Evolutionary conservation across 2,797 vertebrate species (phyloP).

Genomic region (Squalus acanthias): DNA sequence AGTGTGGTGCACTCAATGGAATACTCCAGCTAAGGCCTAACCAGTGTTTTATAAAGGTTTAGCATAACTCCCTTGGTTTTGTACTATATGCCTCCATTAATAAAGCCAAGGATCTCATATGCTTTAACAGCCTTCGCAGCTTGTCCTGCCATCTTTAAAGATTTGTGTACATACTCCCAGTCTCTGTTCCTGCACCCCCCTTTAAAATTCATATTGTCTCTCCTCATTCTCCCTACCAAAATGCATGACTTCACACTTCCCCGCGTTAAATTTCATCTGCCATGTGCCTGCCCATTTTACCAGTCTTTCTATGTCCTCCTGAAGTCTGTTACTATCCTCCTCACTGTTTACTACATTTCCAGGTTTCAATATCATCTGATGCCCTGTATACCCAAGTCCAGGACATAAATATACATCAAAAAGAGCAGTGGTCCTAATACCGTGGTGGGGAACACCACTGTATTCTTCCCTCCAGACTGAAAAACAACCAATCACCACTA

Average conservation of each 20-base stretch:
- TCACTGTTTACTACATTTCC: too few relatives aligned
- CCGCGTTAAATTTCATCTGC: not conserved
- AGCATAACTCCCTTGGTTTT: not conserved
- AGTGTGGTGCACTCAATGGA: not conserved
- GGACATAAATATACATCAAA: not conserved
- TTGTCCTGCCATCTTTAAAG: too few relatives aligned
- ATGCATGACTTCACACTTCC: not conserved
- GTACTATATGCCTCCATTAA: not conserved
- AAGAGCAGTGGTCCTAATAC: not conserved
- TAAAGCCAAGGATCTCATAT: not conserved
- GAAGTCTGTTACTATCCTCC: not conserved
- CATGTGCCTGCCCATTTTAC: too few relatives aligned
- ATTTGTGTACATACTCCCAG: too few relatives aligned
- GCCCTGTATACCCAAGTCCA: not conserved
- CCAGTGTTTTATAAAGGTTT: not conserved
- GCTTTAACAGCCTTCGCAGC: not conserved
- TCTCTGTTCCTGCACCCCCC: too few relatives aligned
- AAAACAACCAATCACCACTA: too few relatives aligned
- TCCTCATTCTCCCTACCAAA: too few relatives aligned
- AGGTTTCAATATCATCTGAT: too few relatives aligned
- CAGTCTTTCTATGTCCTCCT: not conserved
- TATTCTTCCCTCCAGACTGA: too few relatives aligned
- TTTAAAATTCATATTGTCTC: too few relatives aligned
- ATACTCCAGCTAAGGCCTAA: not conserved
- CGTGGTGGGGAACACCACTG: not conserved